A percentile compares a stretch with the other conserved stretches of the same genome.
phyloP scores from a whole-genome alignment of 2,113 vertebrate species.

The Helogale parvula region DNA sequence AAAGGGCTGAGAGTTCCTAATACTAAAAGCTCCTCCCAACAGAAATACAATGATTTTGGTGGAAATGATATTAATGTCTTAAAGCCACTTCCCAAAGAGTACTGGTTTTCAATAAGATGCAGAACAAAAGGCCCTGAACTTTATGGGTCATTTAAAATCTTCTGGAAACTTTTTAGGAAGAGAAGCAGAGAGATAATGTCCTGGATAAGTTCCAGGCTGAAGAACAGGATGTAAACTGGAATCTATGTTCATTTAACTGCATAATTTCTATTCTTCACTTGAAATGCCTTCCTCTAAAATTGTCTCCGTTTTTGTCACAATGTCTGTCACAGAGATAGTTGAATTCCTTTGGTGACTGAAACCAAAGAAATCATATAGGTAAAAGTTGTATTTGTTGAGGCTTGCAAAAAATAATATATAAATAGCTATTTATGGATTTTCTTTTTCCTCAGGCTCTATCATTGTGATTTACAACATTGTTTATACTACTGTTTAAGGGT shows the following conservation, averaged over 20 bases:
- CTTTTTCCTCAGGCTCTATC: slow-evolving; percentile 29
- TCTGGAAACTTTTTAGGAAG: slow-evolving; percentile 35
- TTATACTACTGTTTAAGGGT: slow-evolving; percentile 59
- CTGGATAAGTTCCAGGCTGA: slow-evolving; percentile 37
- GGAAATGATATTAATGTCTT: slow-evolving; percentile 20
- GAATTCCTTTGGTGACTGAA: slow-evolving; percentile 46
- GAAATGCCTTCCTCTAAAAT: background rate
- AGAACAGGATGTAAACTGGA: background rate
- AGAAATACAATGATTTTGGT: slow-evolving; percentile 23
- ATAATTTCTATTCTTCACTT: slow-evolving; percentile 32
- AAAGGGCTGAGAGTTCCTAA: background rate
- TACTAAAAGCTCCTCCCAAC: background rate
- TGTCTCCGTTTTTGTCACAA: background rate
- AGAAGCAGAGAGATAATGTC: slow-evolving; percentile 28
- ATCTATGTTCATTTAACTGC: background rate
- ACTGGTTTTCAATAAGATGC: slow-evolving; percentile 44
- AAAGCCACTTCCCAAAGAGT: background rate
- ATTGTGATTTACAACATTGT: slow-evolving; percentile 47
- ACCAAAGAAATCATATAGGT: background rate
- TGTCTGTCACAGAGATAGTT: background rate
- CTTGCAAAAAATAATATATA: background rate
- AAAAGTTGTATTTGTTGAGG: slow-evolving; percentile 22
- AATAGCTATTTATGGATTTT: slow-evolving; percentile 26
- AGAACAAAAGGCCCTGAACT: slow-evolving; percentile 52
- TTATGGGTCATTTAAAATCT: slow-evolving; percentile 54